Conservation (phyloP, 2,113 vertebrate species). For the Edolisoma coerulescens region DNA sequence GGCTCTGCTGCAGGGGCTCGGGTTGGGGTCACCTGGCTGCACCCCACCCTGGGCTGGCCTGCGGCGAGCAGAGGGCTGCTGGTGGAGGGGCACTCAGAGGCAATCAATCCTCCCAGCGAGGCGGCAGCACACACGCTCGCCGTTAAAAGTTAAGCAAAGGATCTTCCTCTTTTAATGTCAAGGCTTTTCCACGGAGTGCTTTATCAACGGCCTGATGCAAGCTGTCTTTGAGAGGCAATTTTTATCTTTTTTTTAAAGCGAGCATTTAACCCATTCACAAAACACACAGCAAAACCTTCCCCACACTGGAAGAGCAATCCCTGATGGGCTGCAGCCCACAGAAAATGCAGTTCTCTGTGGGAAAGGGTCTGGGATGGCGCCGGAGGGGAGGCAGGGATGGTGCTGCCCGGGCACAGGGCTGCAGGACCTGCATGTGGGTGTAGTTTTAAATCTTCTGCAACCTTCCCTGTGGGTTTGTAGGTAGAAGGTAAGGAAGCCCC, state of each 20-base stretch:
- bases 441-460: neutral
- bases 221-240: neutral
- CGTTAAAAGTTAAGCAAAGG: conserved; percentile 36
- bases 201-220: conserved; percentile 23
- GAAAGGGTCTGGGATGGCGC: neutral
- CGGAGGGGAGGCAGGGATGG: accelerated
- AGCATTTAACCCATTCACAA: conserved; percentile 25
- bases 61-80: neutral
- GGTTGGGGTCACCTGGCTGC: neutral
- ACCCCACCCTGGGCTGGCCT: neutral
- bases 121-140: neutral
- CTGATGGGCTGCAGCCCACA: neutral
- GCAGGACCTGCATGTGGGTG: neutral
- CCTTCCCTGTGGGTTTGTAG: neutral
- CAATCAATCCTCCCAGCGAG: neutral
- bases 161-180: conserved; percentile 48
- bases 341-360: neutral
- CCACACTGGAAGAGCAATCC: neutral
- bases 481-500: neutral
- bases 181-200: conserved; percentile 28
- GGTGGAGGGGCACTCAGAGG: neutral
- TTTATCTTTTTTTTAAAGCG: neutral
- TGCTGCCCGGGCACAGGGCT: neutral
- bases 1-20: neutral
- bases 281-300: accelerated